Evolutionary conservation across 2,888 invertebrate genomes (phyloP).

Genomic region (Digitonthophagus gazella): DNA sequence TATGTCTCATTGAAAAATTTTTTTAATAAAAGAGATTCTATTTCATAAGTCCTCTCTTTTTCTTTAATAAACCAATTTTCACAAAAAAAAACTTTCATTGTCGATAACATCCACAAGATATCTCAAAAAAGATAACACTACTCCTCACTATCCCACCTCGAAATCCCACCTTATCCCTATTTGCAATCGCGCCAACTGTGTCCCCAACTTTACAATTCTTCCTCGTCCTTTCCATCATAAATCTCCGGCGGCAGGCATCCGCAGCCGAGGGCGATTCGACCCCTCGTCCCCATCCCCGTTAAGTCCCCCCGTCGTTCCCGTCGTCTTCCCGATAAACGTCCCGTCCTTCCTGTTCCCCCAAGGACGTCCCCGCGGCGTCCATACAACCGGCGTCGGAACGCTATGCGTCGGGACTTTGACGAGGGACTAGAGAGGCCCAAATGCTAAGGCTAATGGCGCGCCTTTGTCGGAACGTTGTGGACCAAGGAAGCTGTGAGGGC

Average conservation of each 20-base stretch:
- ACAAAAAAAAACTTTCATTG: no score
- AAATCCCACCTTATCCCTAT: not conserved
- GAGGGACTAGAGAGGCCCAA: conserved; percentile 32
- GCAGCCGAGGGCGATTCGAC: not conserved
- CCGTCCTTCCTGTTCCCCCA: conserved; percentile 10
- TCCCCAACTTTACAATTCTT: not conserved
- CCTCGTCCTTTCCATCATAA: not conserved
- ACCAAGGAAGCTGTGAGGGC: conserved; percentile 31
- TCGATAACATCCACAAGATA: no score
- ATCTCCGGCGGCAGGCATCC: not conserved
- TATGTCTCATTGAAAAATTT: no score
- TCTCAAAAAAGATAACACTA: no score
- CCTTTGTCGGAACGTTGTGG: conserved; percentile 42
- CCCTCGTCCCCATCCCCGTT: not conserved
- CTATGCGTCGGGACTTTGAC: not conserved
- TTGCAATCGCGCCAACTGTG: not conserved
- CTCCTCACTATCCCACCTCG: not conserved
- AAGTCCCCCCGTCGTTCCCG: not conserved
- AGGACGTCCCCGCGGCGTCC: conserved; percentile 11
- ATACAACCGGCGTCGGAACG: conserved; percentile 21
- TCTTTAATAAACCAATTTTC: no score
- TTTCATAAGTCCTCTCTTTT: no score
- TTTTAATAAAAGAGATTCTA: no score
- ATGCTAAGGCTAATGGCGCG: conserved; percentile 44
- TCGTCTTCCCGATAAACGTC: conserved; percentile 11